These are phyloP conservation scores for Spicauda simplicius DNA, from an alignment of 2,888 invertebrate species.

Conservation along the genomic window DNA sequence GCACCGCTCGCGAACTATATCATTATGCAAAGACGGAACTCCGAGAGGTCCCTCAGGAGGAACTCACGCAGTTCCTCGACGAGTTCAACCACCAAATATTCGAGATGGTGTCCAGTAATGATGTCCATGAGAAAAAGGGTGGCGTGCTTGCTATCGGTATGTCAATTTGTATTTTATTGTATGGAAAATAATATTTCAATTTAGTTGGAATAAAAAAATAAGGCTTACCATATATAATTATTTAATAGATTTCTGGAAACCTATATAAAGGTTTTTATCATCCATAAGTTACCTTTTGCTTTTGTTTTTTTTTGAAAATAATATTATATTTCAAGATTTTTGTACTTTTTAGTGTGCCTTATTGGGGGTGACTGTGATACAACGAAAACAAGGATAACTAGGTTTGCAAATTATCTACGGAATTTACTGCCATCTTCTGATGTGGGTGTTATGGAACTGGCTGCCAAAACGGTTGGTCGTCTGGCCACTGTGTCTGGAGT, in stretches of 20 bases:
- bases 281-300: not conserved
- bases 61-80: slow-evolving; percentile 95
- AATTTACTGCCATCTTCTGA: slow-evolving; percentile 96
- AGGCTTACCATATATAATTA: too few relatives aligned
- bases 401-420: slow-evolving; percentile 96
- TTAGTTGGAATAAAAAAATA: not conserved
- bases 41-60: slow-evolving; percentile 95
- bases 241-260: too few relatives aligned
- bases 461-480: slow-evolving; percentile 97
- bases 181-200: not conserved
- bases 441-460: slow-evolving; percentile 97
- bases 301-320: too few relatives aligned
- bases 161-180: slow-evolving; percentile 30
- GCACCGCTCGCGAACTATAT: slow-evolving; percentile 95
- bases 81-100: slow-evolving; percentile 98
- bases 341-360: slow-evolving; percentile 90
- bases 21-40: slow-evolving; percentile 96
- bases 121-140: slow-evolving; percentile 97
- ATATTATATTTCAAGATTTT: not conserved
- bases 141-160: slow-evolving; percentile 96
- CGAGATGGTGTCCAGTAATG: slow-evolving; percentile 97
- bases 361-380: slow-evolving; percentile 97
- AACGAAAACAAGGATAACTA: slow-evolving; percentile 93
- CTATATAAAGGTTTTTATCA: too few relatives aligned
- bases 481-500: slow-evolving; percentile 96